Base-by-base conservation (phyloP, 2,888 invertebrate genomes). In the Cantharis flavilabris region DNA sequence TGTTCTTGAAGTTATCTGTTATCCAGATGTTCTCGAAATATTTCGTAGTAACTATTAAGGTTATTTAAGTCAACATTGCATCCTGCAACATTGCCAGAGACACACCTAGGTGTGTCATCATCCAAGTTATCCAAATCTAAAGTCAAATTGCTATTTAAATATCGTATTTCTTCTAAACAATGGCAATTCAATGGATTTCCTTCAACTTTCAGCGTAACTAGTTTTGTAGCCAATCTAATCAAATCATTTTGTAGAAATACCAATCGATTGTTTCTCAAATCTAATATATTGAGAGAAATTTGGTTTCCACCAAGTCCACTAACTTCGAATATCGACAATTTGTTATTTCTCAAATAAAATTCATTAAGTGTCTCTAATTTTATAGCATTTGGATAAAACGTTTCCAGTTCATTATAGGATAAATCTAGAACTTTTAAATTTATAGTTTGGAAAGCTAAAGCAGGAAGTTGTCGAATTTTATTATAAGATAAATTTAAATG, bases 181-280 rank as follows among this genome's bases (percentile, higher is more conserved):
- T 78, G 76, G 76, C 82, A 82, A 69, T 83, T 80, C 83, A 83
- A 84, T 14, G 82, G 81, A 76, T 84, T 83, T 13, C 80, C 81
- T n/a, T 74, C 78, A 67, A 83, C 79, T 75, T 84, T 80, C 49
- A 84, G 74, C n/a, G 28, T 62, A 62, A 80, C 75, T 69, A 84
- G 75, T 73, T 80, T 79, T 18, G 73, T 73, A 9, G 80, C 62
- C 71, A 75, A 79, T 33, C 79, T 80, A 72, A 84, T 80, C 71
- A 83, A 80, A 11, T 71, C 76, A 11, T 70, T 75, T 49, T 84
- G 78, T 28, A 84, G 18, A 71, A 71, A 81, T 16, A 81, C 83
- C 65, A 84, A 72, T 65, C 81, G 67, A 76, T 84, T 84, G 62
- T 79, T 71, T 10, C 80, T 28, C n/a, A 84, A 28, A 76, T 84